A percentile compares a stretch with the other conserved stretches of the same genome.
These are phyloP conservation scores for Phyllotis vaccarum DNA, from an alignment of 2,797 vertebrate species.

Conservation along the genomic window DNA sequence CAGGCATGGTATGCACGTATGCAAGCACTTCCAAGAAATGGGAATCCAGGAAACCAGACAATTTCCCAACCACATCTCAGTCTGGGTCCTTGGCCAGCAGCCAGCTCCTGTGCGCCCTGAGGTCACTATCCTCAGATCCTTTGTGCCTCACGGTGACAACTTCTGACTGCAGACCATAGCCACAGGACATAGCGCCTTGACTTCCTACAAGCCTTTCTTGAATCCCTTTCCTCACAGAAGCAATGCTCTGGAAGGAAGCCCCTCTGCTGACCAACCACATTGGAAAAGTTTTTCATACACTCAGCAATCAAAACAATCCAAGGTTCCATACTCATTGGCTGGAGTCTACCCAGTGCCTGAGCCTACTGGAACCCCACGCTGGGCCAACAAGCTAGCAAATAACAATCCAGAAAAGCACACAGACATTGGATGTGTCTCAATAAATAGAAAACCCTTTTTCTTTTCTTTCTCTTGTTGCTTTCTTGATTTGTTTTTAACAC, in stretches of 20 bases:
- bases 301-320: conserved; percentile 32
- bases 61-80: not conserved
- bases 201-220: not conserved
- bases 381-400: not conserved
- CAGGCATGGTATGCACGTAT: rapidly evolving
- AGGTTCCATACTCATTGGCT: conserved; percentile 26
- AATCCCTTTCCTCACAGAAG: not conserved
- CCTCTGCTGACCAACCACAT: not conserved
- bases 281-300: not conserved
- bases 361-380: not conserved
- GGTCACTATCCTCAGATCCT: not conserved
- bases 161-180: not conserved
- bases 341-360: not conserved
- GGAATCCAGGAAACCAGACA: not conserved
- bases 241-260: not conserved
- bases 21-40: not conserved
- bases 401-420: not conserved
- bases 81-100: not conserved
- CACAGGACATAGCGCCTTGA: not conserved
- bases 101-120: not conserved
- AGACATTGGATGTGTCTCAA: not conserved
- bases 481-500: not conserved
- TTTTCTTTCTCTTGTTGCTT: not conserved
- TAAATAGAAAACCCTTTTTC: not conserved
- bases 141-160: not conserved